phyloP scores from a whole-genome alignment of 2,888 invertebrate genomes.

The Schizotus pectinicornis region DNA sequence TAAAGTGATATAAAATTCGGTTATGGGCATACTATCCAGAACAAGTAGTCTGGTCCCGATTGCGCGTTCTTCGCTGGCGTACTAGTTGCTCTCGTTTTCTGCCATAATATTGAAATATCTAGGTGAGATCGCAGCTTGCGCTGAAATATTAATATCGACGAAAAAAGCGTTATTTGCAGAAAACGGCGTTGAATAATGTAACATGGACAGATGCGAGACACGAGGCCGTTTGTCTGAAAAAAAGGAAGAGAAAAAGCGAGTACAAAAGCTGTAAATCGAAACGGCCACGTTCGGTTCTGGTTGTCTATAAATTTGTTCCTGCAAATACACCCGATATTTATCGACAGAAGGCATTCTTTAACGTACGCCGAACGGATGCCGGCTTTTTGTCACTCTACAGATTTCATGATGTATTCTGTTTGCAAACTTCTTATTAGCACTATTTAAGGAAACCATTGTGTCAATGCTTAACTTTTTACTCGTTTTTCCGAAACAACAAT shows the following conservation, averaged over 20 bases:
- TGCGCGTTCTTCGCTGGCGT: too few species aligned
- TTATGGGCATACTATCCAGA: conserved; percentile 51
- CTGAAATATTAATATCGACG: conserved; percentile 35
- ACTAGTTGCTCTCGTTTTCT: conserved; percentile 5
- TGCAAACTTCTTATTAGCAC: conserved; percentile 53
- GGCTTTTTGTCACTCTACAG: conserved; percentile 49
- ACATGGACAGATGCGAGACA: conserved; percentile 48
- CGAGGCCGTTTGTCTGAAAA: conserved; percentile 43
- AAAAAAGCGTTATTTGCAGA: conserved; percentile 15
- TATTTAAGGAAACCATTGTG: conserved; percentile 53
- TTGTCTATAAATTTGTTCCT: conserved; percentile 51
- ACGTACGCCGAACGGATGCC: conserved; percentile 49
- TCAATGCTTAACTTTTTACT: conserved; percentile 50
- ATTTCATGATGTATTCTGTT: conserved; percentile 54
- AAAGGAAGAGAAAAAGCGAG: conserved; percentile 35
- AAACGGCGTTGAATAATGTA: conserved; percentile 46
- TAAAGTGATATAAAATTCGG: conserved; percentile 52
- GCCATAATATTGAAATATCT: conserved; percentile 32
- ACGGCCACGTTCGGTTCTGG: conserved; percentile 38
- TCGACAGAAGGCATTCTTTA: conserved; percentile 45
- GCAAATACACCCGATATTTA: conserved; percentile 41
- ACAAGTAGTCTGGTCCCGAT: conserved; percentile 38
- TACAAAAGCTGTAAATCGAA: conserved; percentile 46
- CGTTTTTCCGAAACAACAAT: conserved; percentile 46
- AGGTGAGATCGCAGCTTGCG: conserved; percentile 33